Conservation (phyloP, 1,140 invertebrate genomes). For the Drosophila guanche region DNA sequence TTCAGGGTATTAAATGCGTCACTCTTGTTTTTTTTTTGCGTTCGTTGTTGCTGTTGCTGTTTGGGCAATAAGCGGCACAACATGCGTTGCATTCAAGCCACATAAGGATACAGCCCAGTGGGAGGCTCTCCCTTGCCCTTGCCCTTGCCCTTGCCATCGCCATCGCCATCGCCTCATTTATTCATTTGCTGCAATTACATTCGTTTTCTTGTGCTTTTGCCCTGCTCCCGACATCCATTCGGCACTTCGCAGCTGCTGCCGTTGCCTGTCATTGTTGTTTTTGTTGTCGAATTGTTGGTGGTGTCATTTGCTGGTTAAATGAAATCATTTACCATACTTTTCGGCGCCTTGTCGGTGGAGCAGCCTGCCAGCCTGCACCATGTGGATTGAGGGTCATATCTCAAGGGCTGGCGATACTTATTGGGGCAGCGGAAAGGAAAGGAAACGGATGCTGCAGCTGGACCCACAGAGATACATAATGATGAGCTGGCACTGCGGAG, state of each 20-base stretch:
- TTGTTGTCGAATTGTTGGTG: constrained; percentile 26
- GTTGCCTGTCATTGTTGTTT: constrained; percentile 18
- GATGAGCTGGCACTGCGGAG: too few relatives aligned
- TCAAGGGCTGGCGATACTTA: too few relatives aligned
- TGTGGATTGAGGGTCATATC: too few relatives aligned
- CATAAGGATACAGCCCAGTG: constrained; percentile 1
- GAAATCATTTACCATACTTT: constrained; percentile 74
- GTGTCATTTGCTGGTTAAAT: constrained; percentile 52
- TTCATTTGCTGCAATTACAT: constrained; percentile 80
- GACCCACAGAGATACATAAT: too few relatives aligned
- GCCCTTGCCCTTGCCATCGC: constrained; percentile 8
- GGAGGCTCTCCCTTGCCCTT: constrained; percentile 4
- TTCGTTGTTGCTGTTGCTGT: constrained; percentile 27
- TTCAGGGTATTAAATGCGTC: too few relatives aligned
- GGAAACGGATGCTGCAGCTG: too few relatives aligned
- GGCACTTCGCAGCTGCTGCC: constrained; percentile 17
- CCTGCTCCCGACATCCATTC: constrained; percentile 10
- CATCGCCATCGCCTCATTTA: constrained; percentile 48
- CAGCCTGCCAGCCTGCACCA: too few relatives aligned
- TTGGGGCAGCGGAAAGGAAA: too few relatives aligned
- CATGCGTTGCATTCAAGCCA: constrained; percentile 66
- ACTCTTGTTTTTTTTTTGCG: constrained; percentile 11
- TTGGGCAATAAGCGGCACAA: constrained; percentile 56
- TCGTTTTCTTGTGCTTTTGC: constrained; percentile 24
- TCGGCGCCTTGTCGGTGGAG: constrained; percentile 2